Percentiles rank a stretch among this genome's conserved stretches.
phyloP scores from a whole-genome alignment of 2,888 invertebrate genomes.

The Euzophera pinguis region DNA sequence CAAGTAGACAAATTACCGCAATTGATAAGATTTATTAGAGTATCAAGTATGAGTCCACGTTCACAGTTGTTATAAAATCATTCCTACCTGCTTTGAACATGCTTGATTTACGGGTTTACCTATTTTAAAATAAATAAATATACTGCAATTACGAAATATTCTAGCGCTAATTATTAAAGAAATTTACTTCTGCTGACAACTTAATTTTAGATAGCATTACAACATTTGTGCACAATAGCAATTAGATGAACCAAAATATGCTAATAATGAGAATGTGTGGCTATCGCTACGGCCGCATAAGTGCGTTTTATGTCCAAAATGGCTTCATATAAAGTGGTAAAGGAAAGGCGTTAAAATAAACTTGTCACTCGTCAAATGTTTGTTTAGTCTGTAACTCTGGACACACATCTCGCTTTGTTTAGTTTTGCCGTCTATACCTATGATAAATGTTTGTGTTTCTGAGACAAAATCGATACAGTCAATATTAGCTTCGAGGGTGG shows the following conservation, averaged over 20 bases:
- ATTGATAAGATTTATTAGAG: slow-evolving; percentile 28
- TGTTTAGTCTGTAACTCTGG: slow-evolving; percentile 35
- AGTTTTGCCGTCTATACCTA: slow-evolving; percentile 22
- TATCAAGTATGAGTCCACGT: slow-evolving; percentile 1
- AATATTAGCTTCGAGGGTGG: slow-evolving; percentile 7
- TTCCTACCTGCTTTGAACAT: neutral
- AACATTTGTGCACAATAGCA: neutral
- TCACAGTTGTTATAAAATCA: neutral
- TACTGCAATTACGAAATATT: neutral
- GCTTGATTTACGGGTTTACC: neutral
- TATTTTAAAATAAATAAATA: neutral
- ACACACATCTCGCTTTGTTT: slow-evolving; percentile 31
- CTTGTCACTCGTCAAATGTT: slow-evolving; percentile 36
- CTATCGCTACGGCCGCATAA: neutral
- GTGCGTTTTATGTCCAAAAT: slow-evolving; percentile 6
- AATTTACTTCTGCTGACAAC: no score
- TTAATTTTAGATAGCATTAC: no score
- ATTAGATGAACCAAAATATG: slow-evolving; percentile 8
- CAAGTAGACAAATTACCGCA: slow-evolving; percentile 33
- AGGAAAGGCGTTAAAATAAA: slow-evolving; percentile 34
- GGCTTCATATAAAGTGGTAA: slow-evolving; percentile 2
- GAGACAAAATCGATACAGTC: slow-evolving; percentile 18
- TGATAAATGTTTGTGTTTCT: slow-evolving; percentile 17
- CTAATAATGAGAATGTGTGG: no score
- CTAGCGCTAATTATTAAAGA: no score